These are phyloP conservation scores for Mormyrus hasselquistii DNA, from an alignment of 2,797 vertebrate genomes.

Conservation along the genomic window DNA sequence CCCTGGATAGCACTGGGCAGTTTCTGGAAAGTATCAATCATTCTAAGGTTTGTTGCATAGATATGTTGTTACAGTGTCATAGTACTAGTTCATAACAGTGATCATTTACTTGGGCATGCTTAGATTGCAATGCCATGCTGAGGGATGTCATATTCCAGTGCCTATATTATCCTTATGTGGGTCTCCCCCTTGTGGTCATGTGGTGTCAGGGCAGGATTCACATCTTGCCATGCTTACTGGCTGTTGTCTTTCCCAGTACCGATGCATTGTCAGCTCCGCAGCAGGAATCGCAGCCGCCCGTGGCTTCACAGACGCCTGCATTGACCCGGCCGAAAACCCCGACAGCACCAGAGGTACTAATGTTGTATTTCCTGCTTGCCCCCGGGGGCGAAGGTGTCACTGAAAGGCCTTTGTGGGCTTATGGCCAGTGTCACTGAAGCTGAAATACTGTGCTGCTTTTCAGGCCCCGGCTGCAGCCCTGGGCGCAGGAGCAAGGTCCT, in stretches of 20 bases:
- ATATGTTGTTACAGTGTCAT: neutral
- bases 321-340: constrained; percentile 80
- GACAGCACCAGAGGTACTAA: constrained; percentile 76
- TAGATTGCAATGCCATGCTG: neutral
- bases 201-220: neutral
- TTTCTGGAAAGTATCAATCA: neutral
- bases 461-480: constrained; percentile 72
- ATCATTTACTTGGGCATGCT: neutral
- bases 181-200: neutral
- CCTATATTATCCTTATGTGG: neutral
- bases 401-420: neutral
- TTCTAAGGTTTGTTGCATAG: neutral
- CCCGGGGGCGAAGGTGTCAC: neutral
- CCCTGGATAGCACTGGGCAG: neutral
- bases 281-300: constrained; percentile 90
- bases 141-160: neutral
- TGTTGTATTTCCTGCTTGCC: neutral
- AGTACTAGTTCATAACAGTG: neutral
- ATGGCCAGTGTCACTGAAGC: neutral
- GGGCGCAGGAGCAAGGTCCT: constrained; percentile 87
- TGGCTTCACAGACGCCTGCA: constrained; percentile 84
- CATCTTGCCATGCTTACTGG: neutral
- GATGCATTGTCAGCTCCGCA: constrained; percentile 86
- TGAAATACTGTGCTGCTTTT: neutral
- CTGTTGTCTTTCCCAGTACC: constrained; percentile 63